Evolutionary conservation across 2,797 vertebrate species (phyloP).

Genomic region (Megalops cyprinoides): DNA sequence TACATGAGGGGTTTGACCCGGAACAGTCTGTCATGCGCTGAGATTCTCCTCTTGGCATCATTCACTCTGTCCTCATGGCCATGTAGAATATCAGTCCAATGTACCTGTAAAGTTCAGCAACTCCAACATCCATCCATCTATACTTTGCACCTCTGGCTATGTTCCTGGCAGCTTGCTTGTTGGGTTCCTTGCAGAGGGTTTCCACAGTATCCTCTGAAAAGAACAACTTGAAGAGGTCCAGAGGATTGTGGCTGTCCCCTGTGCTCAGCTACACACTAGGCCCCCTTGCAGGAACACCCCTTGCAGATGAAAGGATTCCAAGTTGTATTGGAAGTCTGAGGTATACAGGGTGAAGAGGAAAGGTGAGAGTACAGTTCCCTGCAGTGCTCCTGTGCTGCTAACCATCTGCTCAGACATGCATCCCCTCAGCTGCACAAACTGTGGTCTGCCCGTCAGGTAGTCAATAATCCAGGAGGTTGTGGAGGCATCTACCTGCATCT

Average conservation of each 20-base stretch:
- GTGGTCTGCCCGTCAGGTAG: too few species aligned
- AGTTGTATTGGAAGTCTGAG: neutral
- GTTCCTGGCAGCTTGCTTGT: too few species aligned
- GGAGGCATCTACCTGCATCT: too few species aligned
- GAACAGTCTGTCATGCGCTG: constrained; percentile 11
- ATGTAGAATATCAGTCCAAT: too few species aligned
- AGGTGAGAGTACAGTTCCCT: neutral
- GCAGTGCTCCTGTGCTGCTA: neutral
- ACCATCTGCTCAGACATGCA: neutral
- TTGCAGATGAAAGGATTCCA: neutral
- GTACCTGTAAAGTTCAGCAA: constrained; percentile 16
- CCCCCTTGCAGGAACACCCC: too few species aligned
- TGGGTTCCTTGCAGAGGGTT: constrained; percentile 1
- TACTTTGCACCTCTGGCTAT: neutral
- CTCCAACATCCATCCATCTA: neutral
- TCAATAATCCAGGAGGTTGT: too few species aligned
- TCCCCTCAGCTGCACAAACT: neutral
- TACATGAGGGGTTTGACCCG: constrained; percentile 8
- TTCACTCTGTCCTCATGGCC: too few species aligned
- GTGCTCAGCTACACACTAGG: too few species aligned
- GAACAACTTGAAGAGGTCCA: constrained; percentile 11
- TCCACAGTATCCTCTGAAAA: neutral
- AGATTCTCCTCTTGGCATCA: too few species aligned
- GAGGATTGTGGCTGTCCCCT: neutral
- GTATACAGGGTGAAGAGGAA: neutral